Percentiles rank a stretch among this genome's conserved stretches.
Evolutionary conservation across 2,797 vertebrate genomes (phyloP).

Genomic region (Ispidina picta): DNA sequence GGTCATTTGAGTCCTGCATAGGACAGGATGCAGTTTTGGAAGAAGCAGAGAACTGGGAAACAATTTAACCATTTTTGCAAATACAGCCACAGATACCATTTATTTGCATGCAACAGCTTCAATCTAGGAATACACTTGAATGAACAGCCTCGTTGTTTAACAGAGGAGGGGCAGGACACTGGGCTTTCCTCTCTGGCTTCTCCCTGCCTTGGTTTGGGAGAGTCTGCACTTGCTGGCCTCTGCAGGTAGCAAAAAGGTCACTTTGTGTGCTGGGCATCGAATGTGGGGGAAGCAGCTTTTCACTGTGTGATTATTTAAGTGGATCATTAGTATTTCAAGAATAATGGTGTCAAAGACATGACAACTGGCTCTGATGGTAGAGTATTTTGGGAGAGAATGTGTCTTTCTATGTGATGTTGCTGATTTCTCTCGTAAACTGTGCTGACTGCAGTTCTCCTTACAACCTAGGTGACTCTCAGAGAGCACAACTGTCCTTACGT

Average conservation of each 20-base stretch:
- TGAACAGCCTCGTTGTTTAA: background rate
- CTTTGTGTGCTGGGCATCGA: background rate
- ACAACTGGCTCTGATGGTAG: background rate
- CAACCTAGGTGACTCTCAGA: background rate
- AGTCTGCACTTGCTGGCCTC: background rate
- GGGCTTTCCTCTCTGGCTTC: background rate
- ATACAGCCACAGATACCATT: background rate
- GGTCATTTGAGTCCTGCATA: background rate
- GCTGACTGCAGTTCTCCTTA: background rate
- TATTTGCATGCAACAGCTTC: background rate
- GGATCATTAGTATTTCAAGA: background rate
- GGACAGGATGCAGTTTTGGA: background rate
- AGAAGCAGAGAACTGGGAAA: background rate
- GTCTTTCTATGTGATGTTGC: background rate
- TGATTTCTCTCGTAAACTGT: background rate
- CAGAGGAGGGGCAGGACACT: background rate
- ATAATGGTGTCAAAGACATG: background rate
- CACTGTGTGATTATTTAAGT: background rate
- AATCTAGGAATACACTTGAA: background rate
- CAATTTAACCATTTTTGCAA: background rate
- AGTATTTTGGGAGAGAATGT: background rate
- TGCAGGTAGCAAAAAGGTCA: background rate
- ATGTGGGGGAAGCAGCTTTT: background rate
- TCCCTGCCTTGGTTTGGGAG: background rate
- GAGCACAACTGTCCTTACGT: background rate